phyloP scores from a whole-genome alignment of 2,888 invertebrate species.

The Agriopis marginaria region DNA sequence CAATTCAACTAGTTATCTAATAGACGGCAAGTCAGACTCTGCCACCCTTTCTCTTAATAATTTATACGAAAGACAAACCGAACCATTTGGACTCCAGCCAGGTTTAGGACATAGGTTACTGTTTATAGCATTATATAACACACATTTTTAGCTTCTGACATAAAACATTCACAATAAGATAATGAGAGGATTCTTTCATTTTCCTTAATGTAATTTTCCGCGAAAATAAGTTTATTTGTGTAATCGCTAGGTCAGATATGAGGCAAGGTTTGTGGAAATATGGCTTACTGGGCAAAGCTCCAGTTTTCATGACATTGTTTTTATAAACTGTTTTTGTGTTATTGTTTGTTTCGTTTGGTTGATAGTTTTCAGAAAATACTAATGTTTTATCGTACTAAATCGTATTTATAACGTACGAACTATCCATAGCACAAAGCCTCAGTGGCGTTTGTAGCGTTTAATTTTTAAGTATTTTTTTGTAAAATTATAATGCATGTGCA shows the following conservation, averaged over 20 bases:
- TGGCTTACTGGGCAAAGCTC: conserved; percentile 16
- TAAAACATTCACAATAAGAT: conserved; percentile 20
- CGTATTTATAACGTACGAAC: too few relatives aligned
- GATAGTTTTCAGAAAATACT: too few relatives aligned
- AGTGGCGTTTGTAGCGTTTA: too few relatives aligned
- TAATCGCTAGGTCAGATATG: neutral
- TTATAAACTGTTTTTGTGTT: neutral
- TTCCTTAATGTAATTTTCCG: conserved; percentile 11
- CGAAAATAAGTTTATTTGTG: conserved; percentile 11
- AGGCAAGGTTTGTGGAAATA: neutral
- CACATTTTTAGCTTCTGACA: conserved; percentile 38
- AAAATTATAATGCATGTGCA: too few relatives aligned
- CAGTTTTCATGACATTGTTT: neutral
- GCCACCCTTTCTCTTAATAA: conserved; percentile 35
- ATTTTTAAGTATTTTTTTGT: too few relatives aligned
- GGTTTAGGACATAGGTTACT: conserved; percentile 29
- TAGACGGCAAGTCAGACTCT: conserved; percentile 14
- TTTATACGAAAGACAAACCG: conserved; percentile 34
- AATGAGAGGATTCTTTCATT: conserved; percentile 18
- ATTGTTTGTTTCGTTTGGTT: too few relatives aligned
- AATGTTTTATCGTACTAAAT: too few relatives aligned
- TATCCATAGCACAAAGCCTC: too few relatives aligned
- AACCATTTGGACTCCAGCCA: conserved; percentile 39
- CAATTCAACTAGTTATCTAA: conserved; percentile 4
- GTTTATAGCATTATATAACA: conserved; percentile 35